A percentile compares a stretch with the other conserved stretches of the same genome.
Evolutionary conservation across 2,113 vertebrate genomes (phyloP).

Genomic region (Callorhinus ursinus): DNA sequence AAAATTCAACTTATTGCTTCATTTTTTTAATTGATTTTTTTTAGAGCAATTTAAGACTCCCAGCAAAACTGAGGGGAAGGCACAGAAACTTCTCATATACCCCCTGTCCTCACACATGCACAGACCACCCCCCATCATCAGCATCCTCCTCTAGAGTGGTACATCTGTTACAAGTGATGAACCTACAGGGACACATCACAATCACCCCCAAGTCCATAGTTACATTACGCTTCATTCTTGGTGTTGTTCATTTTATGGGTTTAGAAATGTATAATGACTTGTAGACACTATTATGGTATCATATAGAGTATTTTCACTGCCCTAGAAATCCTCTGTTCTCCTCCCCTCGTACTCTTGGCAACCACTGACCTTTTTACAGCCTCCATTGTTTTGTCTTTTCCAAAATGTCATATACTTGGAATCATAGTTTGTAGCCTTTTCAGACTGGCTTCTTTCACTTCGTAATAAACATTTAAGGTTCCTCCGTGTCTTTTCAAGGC

Average conservation of each 20-base stretch:
- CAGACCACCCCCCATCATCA: neutral
- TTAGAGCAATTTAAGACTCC: neutral
- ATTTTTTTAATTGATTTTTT: neutral
- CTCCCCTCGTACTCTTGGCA: no score
- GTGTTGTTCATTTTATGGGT: neutral
- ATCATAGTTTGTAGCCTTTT: neutral
- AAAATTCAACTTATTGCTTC: neutral
- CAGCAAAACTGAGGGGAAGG: neutral
- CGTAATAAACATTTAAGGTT: neutral
- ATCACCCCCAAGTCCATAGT: neutral
- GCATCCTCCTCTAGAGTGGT: no score
- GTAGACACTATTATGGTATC: neutral
- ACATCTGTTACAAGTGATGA: neutral
- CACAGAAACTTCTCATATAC: no score
- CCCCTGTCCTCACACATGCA: neutral
- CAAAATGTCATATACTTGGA: neutral
- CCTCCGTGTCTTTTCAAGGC: neutral
- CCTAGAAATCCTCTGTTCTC: neutral
- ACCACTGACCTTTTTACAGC: neutral
- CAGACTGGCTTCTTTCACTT: neutral
- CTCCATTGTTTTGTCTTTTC: neutral
- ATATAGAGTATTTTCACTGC: neutral
- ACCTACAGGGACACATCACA: neutral
- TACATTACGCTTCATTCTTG: neutral
- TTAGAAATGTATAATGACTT: neutral